Percentiles rank a stretch among this genome's conserved stretches.
These are phyloP conservation scores for Sapajus apella DNA, from an alignment of 2,113 vertebrate species.

Conservation along the genomic window DNA sequence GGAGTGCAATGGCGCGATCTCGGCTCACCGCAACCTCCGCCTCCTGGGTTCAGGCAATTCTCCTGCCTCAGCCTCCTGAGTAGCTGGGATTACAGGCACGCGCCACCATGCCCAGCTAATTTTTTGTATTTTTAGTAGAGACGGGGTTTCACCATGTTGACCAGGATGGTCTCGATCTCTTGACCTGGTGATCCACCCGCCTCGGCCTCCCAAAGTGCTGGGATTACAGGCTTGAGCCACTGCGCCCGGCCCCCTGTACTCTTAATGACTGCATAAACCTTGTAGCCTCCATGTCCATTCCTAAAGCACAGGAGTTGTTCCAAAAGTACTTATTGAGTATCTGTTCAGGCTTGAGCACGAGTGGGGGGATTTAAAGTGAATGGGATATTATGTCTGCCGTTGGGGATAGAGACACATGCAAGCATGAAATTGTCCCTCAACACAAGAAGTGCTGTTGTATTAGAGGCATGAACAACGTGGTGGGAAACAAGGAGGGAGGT, in stretches of 20 bases:
- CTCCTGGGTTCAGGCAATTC: too few species aligned
- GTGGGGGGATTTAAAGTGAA: not conserved
- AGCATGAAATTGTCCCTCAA: constrained; percentile 10
- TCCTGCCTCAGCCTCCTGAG: too few species aligned
- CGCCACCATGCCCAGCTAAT: too few species aligned
- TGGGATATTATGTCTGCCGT: not conserved
- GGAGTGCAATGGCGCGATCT: too few species aligned
- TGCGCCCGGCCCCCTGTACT: not conserved
- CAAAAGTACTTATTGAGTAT: constrained; percentile 6
- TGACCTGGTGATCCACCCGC: too few species aligned
- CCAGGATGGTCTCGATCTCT: too few species aligned
- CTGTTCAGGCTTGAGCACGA: not conserved
- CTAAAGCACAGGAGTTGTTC: not conserved
- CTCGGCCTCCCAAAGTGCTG: too few species aligned
- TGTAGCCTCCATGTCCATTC: constrained; percentile 9
- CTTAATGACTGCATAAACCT: not conserved
- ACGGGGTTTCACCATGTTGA: too few species aligned
- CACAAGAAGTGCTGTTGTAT: not conserved
- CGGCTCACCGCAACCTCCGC: too few species aligned
- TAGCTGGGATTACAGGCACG: too few species aligned
- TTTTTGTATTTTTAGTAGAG: too few species aligned
- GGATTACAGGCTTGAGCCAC: too few species aligned
- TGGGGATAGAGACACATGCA: not conserved
- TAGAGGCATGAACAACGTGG: not conserved
- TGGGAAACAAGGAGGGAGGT: not conserved